Percentiles rank a stretch among this genome's conserved stretches.
These are phyloP conservation scores for Microctenopoma lineatum DNA, from an alignment of 2,797 vertebrate genomes.

Conservation along the genomic window DNA sequence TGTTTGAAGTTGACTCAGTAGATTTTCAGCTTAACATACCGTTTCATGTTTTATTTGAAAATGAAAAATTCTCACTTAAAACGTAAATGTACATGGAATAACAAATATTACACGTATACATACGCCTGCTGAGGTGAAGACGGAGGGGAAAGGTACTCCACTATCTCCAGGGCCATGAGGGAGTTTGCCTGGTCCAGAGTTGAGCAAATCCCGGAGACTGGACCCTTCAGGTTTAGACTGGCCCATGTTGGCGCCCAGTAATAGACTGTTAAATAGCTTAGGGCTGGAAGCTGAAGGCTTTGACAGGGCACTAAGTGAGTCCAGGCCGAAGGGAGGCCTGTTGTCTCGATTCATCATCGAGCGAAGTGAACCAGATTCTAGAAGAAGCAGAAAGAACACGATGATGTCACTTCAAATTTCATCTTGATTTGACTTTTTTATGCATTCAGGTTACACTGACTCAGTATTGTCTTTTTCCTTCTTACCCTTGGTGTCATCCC, in stretches of 20 bases:
- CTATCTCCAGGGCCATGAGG: conserved; percentile 91
- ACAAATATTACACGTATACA: conserved; percentile 48
- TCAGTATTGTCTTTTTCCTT: not conserved
- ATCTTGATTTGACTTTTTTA: not conserved
- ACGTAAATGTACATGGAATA: not conserved
- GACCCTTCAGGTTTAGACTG: conserved; percentile 97
- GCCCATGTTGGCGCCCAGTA: conserved; percentile 91
- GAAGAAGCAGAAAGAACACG: not conserved
- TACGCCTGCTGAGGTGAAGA: conserved; percentile 92
- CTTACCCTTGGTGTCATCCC: conserved; percentile 98
- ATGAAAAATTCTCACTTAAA: not conserved
- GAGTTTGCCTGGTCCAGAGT: conserved; percentile 95
- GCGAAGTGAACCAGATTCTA: conserved; percentile 92
- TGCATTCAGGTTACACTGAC: not conserved
- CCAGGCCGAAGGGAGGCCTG: conserved; percentile 92
- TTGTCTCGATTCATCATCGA: conserved; percentile 94
- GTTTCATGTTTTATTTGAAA: not conserved
- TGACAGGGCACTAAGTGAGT: conserved; percentile 90
- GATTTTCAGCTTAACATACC: not conserved
- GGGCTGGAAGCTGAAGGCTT: conserved; percentile 91
- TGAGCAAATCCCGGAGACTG: conserved; percentile 96
- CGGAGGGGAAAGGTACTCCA: conserved; percentile 94
- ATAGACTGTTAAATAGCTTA: conserved; percentile 97
- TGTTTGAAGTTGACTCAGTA: not conserved
- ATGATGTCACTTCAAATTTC: not conserved